phyloP scores from a whole-genome alignment of 1,140 invertebrate genomes.

The Drosophila sulfurigaster region DNA sequence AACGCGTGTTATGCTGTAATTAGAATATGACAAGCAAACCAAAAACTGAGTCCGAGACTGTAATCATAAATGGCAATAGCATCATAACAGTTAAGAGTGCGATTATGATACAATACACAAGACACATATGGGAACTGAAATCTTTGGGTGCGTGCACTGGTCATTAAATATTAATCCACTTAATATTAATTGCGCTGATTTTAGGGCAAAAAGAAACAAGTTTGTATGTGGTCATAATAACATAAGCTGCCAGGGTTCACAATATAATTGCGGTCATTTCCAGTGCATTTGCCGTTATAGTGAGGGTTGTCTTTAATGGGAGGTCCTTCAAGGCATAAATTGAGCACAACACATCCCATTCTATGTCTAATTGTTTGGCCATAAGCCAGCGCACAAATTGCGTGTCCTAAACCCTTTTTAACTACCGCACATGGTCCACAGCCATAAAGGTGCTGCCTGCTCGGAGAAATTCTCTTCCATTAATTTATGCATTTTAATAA shows the following conservation, averaged over 20 bases:
- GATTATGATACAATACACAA: constrained; percentile 61
- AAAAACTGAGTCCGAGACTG: constrained; percentile 27
- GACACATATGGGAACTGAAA: constrained; percentile 33
- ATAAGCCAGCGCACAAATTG: constrained; percentile 61
- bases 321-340: constrained; percentile 21
- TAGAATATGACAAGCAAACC: constrained; percentile 71
- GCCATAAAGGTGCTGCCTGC: constrained; percentile 54
- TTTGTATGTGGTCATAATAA: constrained; percentile 33
- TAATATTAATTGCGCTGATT: constrained; percentile 84
- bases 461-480: constrained; percentile 45
- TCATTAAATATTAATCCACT: constrained; percentile 84
- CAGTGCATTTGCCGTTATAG: constrained; percentile 49
- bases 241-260: constrained; percentile 34
- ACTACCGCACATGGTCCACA: constrained; percentile 57
- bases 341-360: not conserved
- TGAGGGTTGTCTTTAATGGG: constrained; percentile 35
- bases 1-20: constrained; percentile 76
- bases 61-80: constrained; percentile 49
- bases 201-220: constrained; percentile 30
- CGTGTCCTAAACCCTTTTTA: constrained; percentile 57
- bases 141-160: constrained; percentile 64
- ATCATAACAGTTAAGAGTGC: constrained; percentile 75
- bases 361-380: constrained; percentile 68
- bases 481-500: constrained; percentile 84
- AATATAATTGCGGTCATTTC: constrained; percentile 80